A percentile compares a stretch with the other conserved stretches of the same genome.
Conservation (phyloP, 2,888 invertebrate genomes). For the Disparrhopalites patrizii region DNA sequence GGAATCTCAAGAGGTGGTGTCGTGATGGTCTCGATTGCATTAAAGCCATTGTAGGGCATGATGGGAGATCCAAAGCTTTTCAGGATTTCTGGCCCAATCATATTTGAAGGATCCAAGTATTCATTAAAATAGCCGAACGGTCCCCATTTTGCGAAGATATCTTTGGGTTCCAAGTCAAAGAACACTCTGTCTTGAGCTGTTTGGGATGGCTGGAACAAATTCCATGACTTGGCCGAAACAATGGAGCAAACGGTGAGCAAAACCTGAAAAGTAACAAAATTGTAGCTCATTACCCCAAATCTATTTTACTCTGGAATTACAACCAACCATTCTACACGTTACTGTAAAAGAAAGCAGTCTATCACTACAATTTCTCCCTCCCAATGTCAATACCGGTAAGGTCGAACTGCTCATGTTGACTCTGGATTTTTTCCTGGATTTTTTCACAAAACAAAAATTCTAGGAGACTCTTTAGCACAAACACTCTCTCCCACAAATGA, state of each 20-base stretch:
- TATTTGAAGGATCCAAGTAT: constrained; percentile 22
- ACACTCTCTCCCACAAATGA: too few species aligned
- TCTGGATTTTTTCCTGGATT: too few species aligned
- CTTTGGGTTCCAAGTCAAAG: constrained; percentile 5
- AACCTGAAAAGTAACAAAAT: background rate
- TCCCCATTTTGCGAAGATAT: constrained; percentile 18
- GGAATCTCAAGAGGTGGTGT: constrained; percentile 19
- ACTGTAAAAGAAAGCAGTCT: too few species aligned
- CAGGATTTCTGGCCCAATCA: constrained; percentile 25
- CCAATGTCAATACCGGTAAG: too few species aligned
- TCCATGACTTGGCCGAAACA: background rate
- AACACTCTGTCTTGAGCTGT: background rate
- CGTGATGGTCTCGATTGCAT: constrained; percentile 10
- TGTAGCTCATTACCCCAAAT: too few species aligned
- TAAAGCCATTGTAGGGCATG: constrained; percentile 23
- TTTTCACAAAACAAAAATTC: too few species aligned
- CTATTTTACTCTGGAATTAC: too few species aligned
- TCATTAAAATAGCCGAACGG: constrained; percentile 28
- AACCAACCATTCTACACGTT: too few species aligned
- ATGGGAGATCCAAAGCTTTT: constrained; percentile 25
- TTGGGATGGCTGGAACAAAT: background rate
- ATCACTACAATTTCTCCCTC: too few species aligned
- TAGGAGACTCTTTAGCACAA: too few species aligned
- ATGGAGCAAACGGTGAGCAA: background rate
- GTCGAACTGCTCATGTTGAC: too few species aligned